Conservation (phyloP, 2,113 vertebrate genomes). For the Apodemus speciosus region DNA sequence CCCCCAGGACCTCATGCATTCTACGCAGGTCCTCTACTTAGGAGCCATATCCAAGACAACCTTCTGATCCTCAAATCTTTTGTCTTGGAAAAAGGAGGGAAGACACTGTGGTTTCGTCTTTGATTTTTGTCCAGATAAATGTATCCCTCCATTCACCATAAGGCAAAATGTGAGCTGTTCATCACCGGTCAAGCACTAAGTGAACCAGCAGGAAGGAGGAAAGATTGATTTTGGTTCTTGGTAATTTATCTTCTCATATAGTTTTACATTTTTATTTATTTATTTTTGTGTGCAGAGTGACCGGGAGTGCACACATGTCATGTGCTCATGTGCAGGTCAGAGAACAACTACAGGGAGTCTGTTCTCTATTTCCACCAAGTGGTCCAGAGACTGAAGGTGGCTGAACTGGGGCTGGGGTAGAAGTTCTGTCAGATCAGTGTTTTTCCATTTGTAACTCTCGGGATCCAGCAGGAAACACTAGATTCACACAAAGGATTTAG, state of each 20-base stretch:
- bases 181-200: not conserved
- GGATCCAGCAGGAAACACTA: not conserved
- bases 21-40: not conserved
- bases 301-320: not conserved
- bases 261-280: not conserved
- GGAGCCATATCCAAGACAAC: not conserved
- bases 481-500: not conserved
- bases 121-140: not conserved
- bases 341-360: not conserved
- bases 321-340: not conserved
- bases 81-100: not conserved
- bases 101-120: not conserved
- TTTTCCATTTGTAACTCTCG: constrained; percentile 36
- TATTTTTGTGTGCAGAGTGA: not conserved
- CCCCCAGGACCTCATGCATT: not conserved
- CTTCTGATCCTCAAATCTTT: constrained; percentile 27
- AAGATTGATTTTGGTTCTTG: not conserved
- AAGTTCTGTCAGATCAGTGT: not conserved
- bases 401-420: not conserved
- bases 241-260: not conserved
- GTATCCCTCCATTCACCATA: not conserved
- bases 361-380: not conserved
- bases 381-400: not conserved
- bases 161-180: not conserved
- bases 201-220: not conserved